Evolutionary conservation across 2,888 invertebrate genomes (phyloP).

Genomic region (Eutolmus rufibarbis): DNA sequence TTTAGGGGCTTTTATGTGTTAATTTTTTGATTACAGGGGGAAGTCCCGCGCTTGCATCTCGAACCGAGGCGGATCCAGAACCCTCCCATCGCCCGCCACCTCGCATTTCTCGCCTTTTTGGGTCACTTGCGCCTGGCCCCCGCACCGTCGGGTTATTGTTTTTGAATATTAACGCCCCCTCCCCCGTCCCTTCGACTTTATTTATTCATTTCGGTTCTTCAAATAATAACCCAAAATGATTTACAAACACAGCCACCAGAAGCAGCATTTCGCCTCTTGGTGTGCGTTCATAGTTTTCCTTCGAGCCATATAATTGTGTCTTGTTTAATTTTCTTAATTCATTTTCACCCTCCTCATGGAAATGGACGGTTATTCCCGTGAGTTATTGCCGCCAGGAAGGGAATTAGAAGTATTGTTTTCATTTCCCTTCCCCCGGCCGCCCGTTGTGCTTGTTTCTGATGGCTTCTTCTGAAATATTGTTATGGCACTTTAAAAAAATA

Average conservation of each 20-base stretch:
- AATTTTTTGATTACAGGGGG: constrained; percentile 7
- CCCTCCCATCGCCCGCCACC: background rate
- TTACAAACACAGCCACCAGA: background rate
- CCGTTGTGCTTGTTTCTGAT: constrained; percentile 15
- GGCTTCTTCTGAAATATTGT: constrained; percentile 32
- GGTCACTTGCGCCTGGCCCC: background rate
- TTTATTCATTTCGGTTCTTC: constrained; percentile 7
- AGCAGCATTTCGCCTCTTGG: background rate
- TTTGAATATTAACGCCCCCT: background rate
- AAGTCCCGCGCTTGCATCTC: background rate
- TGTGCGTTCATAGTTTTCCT: constrained; percentile 1
- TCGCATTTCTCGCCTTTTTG: background rate
- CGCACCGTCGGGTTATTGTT: background rate
- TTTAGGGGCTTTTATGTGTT: constrained; percentile 20
- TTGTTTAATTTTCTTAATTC: constrained; percentile 40
- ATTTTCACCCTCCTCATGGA: constrained; percentile 33
- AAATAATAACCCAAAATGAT: constrained; percentile 5
- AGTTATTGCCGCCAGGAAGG: constrained; percentile 28
- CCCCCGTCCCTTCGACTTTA: background rate
- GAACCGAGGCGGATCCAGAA: background rate
- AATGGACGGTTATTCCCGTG: constrained; percentile 38
- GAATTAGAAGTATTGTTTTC: constrained; percentile 40
- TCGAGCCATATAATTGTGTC: constrained; percentile 23
- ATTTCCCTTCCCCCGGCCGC: background rate
- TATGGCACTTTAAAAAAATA: constrained; percentile 24